Conservation (phyloP, 2,797 vertebrate species). For the Phyllotis vaccarum region DNA sequence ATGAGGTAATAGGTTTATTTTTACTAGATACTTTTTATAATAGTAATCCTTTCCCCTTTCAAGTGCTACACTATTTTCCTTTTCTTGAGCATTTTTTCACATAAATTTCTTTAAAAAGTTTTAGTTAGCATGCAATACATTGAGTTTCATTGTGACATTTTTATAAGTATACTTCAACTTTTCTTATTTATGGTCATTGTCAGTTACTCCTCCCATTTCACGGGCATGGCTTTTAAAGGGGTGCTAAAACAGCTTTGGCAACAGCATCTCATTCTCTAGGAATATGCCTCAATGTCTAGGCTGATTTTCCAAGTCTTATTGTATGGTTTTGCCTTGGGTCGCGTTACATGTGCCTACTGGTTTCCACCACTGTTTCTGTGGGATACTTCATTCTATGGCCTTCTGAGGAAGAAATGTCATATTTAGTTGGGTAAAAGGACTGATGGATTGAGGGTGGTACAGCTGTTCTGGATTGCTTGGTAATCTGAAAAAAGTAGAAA, state of each 20-base stretch:
- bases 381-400: constrained; percentile 16
- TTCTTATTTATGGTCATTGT: neutral
- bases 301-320: neutral
- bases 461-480: constrained; percentile 40
- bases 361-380: neutral
- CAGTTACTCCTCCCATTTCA: neutral
- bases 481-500: constrained; percentile 27
- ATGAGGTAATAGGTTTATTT: neutral
- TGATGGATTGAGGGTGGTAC: constrained; percentile 12
- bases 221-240: neutral
- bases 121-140: neutral
- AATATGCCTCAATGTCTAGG: neutral
- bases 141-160: neutral
- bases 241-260: constrained; percentile 21
- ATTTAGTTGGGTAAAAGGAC: neutral
- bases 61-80: neutral
- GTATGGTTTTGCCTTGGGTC: neutral
- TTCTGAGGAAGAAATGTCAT: neutral
- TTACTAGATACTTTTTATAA: neutral
- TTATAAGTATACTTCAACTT: neutral
- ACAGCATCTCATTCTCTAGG: neutral
- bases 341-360: neutral
- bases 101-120: neutral
- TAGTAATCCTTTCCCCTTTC: neutral
- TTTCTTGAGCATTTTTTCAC: neutral